Percentiles rank a stretch among this genome's conserved stretches.
Conservation (phyloP, 2,888 invertebrate species). For the Rotaria sp. region DNA sequence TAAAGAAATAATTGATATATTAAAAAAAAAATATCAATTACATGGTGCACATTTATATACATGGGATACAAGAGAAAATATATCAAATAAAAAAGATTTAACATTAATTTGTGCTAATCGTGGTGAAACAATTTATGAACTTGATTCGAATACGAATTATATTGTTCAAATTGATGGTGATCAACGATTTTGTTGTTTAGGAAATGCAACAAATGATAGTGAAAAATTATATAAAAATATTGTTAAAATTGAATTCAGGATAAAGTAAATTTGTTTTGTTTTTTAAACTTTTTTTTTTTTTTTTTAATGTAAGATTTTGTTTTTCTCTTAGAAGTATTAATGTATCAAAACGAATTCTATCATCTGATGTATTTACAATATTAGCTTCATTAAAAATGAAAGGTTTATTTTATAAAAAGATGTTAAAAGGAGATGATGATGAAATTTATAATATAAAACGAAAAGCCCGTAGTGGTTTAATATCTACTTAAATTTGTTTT, state of each 20-base stretch:
- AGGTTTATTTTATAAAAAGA: not conserved
- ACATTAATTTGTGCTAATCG: not conserved
- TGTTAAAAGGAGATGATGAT: not conserved
- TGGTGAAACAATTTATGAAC: not conserved
- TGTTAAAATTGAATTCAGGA: slow-evolving; percentile 4
- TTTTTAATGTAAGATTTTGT: not conserved
- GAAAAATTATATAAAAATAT: not conserved
- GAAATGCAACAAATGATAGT: not conserved
- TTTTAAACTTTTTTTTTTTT: too few relatives aligned
- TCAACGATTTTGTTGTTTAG: not conserved
- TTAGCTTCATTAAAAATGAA: not conserved
- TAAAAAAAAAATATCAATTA: not conserved
- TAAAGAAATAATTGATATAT: not conserved
- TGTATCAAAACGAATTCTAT: not conserved
- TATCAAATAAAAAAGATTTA: not conserved
- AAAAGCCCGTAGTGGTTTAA: not conserved
- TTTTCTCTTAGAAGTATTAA: not conserved
- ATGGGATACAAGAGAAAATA: not conserved
- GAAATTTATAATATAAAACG: not conserved
- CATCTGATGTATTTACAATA: not conserved
- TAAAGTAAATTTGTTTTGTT: not conserved
- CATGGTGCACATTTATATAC: not conserved
- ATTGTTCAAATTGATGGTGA: not conserved
- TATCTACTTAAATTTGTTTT: not conserved
- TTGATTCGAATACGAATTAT: not conserved